A percentile compares a stretch with the other conserved stretches of the same genome.
phyloP scores from a whole-genome alignment of 2,113 vertebrate species.

The Brienomyrus brachyistius region DNA sequence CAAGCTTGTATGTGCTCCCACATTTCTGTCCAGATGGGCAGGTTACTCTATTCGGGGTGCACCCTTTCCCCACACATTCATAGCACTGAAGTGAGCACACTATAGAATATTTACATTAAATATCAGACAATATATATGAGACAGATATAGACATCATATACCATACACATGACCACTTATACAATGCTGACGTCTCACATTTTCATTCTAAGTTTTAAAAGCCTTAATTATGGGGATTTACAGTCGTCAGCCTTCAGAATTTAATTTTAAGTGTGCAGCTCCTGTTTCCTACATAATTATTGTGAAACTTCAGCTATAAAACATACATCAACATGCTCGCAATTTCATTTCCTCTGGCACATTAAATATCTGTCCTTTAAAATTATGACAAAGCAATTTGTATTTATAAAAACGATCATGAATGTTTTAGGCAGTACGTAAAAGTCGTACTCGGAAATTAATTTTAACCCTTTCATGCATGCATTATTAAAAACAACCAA shows the following conservation, averaged over 20 bases:
- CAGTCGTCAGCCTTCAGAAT: not conserved
- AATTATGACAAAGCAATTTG: not conserved
- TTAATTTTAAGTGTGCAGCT: not conserved
- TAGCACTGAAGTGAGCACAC: not conserved
- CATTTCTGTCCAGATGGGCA: not conserved
- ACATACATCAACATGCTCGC: not conserved
- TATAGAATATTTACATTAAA: not conserved
- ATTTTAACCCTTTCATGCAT: not conserved
- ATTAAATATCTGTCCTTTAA: not conserved
- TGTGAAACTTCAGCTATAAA: not conserved
- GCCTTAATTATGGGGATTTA: not conserved
- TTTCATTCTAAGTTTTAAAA: not conserved
- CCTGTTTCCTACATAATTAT: not conserved
- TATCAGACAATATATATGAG: not conserved
- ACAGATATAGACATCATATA: not conserved
- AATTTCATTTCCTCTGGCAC: not conserved
- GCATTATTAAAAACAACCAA: not conserved
- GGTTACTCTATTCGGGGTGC: not conserved
- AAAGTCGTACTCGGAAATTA: not conserved
- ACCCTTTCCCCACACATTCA: accelerated
- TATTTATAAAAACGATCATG: not conserved
- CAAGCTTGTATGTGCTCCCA: not conserved
- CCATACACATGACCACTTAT: not conserved
- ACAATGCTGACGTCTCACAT: not conserved
- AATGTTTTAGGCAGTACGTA: not conserved